Base-by-base conservation (phyloP, 2,113 vertebrate species). In the Scophthalmus maximus region DNA sequence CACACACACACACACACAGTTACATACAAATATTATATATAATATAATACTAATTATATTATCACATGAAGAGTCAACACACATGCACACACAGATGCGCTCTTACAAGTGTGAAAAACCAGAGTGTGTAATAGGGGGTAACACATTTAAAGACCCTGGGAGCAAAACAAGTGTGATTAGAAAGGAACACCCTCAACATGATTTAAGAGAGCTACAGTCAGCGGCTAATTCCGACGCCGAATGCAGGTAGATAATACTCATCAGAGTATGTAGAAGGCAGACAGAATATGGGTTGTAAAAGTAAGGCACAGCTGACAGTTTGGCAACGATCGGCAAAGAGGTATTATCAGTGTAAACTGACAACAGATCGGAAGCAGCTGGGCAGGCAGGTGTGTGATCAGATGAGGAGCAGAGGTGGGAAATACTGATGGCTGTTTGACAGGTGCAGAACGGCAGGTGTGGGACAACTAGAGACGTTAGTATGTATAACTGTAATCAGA, bases 41-140 rank as follows among this genome's bases (percentile, higher is more conserved):
- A n/a, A n/a, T n/a, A n/a, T n/a, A n/a, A n/a, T n/a, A 49, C 65
- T 60, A 70, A 79, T 81, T 79, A 56, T 44, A 58, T 62, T 70
- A 67, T 68, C 51, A 27, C 42, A 67, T 44, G 38, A 17, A 32
- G 26, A 53, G 46, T 34, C n/a, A 42, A 51, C 10, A 30, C 58
- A 61, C 42, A n/a, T 53, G 5, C 46, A 30, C n/a, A 59, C 61
- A 42, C 20, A 60, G 15, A 47, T 49, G 52, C 2, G 25, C 5
- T 18, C 22, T 6, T 22, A 18, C 18, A 15, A 29, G 27, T 15
- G 51, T 64, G 32, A 51, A 73, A 22, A 49, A 3, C 29, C 15
- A 15, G 9, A 26, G 6, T 44, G 4, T 36, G 20, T 27, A n/a
- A 14, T n/a, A 34, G 17, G 17, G 6, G 42, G n/a, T 47, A 42